Evolutionary conservation across 2,113 vertebrate genomes (phyloP).

Genomic region (Dasyornis broadbenti): DNA sequence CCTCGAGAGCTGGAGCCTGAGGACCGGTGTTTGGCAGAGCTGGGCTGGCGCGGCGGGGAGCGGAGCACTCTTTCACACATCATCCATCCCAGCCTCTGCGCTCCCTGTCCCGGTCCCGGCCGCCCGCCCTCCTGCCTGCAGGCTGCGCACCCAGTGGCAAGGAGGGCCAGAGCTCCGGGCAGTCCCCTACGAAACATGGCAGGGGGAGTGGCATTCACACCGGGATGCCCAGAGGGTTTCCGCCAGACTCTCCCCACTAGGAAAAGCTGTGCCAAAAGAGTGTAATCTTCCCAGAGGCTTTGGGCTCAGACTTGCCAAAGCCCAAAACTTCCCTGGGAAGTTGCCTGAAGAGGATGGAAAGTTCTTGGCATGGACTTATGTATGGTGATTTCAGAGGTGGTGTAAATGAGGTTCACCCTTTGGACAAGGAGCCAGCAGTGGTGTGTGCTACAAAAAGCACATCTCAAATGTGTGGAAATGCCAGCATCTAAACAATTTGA

Average conservation of each 20-base stretch:
- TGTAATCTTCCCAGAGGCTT: neutral
- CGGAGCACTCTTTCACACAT: neutral
- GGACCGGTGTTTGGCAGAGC: neutral
- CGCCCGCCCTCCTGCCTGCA: too few species aligned
- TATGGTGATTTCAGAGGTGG: neutral
- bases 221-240: rapidly evolving
- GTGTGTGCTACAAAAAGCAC: neutral
- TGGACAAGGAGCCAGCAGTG: neutral
- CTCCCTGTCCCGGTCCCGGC: neutral
- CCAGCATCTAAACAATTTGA: neutral
- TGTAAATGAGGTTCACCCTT: neutral
- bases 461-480: rapidly evolving
- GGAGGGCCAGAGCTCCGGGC: neutral
- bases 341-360: too few species aligned
- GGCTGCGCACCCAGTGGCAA: neutral
- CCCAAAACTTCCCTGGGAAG: neutral
- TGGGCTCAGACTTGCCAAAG: neutral
- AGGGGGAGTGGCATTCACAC: neutral
- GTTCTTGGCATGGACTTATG: rapidly evolving
- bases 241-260: neutral
- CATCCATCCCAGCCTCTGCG: neutral
- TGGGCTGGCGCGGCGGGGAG: too few species aligned
- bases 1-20: rapidly evolving
- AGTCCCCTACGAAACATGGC: too few species aligned
- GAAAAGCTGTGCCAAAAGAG: neutral